Evolutionary conservation across 2,888 invertebrate genomes (phyloP), one percentile per base, ranked within the genome.

Genomic region (Caenorhabditis sp.): DNA sequence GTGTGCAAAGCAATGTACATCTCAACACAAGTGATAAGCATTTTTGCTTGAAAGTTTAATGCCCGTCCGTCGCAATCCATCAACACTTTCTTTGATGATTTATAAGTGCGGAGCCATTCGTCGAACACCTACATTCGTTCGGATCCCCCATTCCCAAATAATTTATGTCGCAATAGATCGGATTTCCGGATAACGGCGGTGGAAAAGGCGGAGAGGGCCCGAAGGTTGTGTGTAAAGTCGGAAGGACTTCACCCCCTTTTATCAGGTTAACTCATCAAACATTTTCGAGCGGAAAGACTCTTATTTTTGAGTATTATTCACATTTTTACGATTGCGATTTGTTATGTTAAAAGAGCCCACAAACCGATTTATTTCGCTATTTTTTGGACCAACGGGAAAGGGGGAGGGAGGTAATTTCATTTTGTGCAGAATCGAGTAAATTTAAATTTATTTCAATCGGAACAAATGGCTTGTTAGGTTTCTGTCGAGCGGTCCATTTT

Each of bases 261-360:
- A 73, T 73, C 73, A 73, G 65, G 59, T 66, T 73, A 73, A 73
- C 73, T 73, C 65, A 73, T 73, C 73, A 70, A 70, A 70, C 59
- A 59, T 68, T 68, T 50, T 52, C 55, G 55, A 13, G 17, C 45
- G 55, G 13, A 30, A 11, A 27, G n/a, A n/a, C n/a, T n/a, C 45
- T 55, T 37, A 24, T 35, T 53, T 65, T 65, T 55, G 8, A 20
- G n/a, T 35, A 58, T 26, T 46, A n/a, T 20, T 48, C 27, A 22
- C 48, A 26, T 41, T 45, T 56, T 50, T 46, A 65, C 53, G 24
- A 46, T 50, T 46, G 56, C 53, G 24, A 46, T 55, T 48, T 45
- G 43, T 65, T 65, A 37, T 66, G 39, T 56, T 17, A 58, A 17
- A 48, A 32, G 41, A 48, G 48, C 6, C 27, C 7, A 17, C 48